Evolutionary conservation across 2,888 invertebrate genomes (phyloP).

Genomic region (Cantharis rufa): DNA sequence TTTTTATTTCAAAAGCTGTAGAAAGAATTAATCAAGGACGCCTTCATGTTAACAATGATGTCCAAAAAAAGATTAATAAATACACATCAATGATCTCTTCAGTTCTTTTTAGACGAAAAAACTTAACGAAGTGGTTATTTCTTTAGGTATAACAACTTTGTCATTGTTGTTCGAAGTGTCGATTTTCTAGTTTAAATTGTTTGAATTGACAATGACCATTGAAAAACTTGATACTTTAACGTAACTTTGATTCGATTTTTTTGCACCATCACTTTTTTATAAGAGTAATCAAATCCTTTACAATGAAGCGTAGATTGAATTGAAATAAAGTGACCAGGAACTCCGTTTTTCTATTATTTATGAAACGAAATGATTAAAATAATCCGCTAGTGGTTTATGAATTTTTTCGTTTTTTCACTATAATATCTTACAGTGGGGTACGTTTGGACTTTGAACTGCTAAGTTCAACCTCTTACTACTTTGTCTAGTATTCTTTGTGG

Average conservation of each 20-base stretch:
- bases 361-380: background rate
- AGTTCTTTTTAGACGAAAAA: conserved; percentile 2
- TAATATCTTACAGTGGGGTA: too few species aligned
- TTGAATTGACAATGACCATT: background rate
- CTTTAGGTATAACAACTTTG: conserved; percentile 8
- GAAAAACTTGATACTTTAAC: background rate
- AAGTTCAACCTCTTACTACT: too few species aligned
- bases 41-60: conserved; percentile 16
- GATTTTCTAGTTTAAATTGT: conserved; percentile 10
- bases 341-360: background rate
- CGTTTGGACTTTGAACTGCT: too few species aligned
- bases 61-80: conserved; percentile 28
- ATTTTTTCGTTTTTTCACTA: background rate
- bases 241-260: background rate
- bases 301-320: background rate
- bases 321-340: background rate
- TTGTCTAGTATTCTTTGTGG: too few species aligned
- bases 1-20: conserved; percentile 24
- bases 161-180: conserved; percentile 10
- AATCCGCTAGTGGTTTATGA: background rate
- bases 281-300: background rate
- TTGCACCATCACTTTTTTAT: background rate
- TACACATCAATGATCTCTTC: conserved; percentile 17
- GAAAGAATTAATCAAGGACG: conserved; percentile 25
- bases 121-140: conserved; percentile 18